Evolutionary conservation across 2,797 vertebrate genomes (phyloP), one percentile per base, ranked within the genome.

Genomic region (Garrulus glandarius): DNA sequence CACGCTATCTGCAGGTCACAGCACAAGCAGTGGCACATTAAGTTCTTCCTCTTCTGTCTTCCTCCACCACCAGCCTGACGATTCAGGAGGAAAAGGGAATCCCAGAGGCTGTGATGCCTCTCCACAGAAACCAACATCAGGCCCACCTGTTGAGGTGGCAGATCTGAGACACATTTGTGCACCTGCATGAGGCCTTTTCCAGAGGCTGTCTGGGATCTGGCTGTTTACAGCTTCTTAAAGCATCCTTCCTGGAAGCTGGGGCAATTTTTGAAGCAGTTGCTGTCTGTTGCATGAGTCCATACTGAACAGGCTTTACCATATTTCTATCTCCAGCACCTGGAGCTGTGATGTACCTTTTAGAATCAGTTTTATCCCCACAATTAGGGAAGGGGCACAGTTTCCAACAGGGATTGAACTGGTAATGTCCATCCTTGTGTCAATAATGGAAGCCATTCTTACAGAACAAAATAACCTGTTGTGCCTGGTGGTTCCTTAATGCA

Each of bases 401-500:
- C 41, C 47, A 55, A 7, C 16, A 41, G 50, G 15, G 36, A 18
- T 15, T 44, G 49, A 50, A 72, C 23, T 69, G 65, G 36, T 53
- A 19, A 44, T 71, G 82, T 92, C 89, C 36, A 18, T 55, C 76
- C 55, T 61, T 68, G 39, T 84, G 71, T 87, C 75, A 91, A 57
- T 61, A 89, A 17, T 24, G 37, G 22, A 52, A 69, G 34, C n/a
- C 20, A 4, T 63, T 91, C 44, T 34, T 3, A 16, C 49, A 80
- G 75, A 87, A 60, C 60, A 75, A 75, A 83, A 78, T 57, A 71
- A 84, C 63, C 76, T 53, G 50, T 85, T 92, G 60, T 67, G 34
- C 7, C 2, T 59, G 43, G 43, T 69, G 30, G 36, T 49, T 93
- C 53, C 41, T 49, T 87, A 71, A 82, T 64, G 64, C 77, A 47